Evolutionary conservation across 2,797 vertebrate genomes (phyloP).

Genomic region (Harpagifer antarcticus): DNA sequence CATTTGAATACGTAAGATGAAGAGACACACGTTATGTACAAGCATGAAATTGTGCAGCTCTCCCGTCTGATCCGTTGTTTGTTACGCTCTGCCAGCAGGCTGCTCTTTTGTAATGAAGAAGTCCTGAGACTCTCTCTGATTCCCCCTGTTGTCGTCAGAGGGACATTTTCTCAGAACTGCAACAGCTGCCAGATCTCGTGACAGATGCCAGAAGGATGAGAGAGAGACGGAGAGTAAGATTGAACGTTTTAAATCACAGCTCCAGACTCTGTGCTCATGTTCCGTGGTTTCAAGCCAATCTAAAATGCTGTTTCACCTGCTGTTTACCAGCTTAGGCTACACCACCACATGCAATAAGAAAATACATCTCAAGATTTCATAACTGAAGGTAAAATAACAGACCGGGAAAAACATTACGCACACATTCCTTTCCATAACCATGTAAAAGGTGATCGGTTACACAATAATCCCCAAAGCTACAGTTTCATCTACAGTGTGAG

Average conservation of each 20-base stretch:
- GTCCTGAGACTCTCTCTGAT: conserved; percentile 71
- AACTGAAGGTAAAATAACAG: background rate
- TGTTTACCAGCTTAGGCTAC: conserved; percentile 21
- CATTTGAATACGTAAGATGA: conserved; percentile 58
- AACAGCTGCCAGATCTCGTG: conserved; percentile 85
- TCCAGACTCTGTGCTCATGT: conserved; percentile 28
- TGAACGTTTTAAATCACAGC: conserved; percentile 45
- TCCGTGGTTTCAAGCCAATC: conserved; percentile 11
- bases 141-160: conserved; percentile 75
- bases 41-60: conserved; percentile 72
- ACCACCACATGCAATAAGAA: background rate
- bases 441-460: conserved; percentile 57
- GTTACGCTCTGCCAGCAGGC: conserved; percentile 63
- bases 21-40: conserved; percentile 51
- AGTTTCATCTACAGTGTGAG: conserved; percentile 40
- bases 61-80: conserved; percentile 61
- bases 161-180: conserved; percentile 79
- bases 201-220: conserved; percentile 81
- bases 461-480: conserved; percentile 57
- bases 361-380: background rate
- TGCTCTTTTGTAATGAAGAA: conserved; percentile 76
- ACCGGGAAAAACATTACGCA: conserved; percentile 7
- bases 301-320: conserved; percentile 38
- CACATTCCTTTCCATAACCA: conserved; percentile 49
- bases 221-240: conserved; percentile 2